phyloP scores from a whole-genome alignment of 2,888 invertebrate species.

The Poecilus cupreus region DNA sequence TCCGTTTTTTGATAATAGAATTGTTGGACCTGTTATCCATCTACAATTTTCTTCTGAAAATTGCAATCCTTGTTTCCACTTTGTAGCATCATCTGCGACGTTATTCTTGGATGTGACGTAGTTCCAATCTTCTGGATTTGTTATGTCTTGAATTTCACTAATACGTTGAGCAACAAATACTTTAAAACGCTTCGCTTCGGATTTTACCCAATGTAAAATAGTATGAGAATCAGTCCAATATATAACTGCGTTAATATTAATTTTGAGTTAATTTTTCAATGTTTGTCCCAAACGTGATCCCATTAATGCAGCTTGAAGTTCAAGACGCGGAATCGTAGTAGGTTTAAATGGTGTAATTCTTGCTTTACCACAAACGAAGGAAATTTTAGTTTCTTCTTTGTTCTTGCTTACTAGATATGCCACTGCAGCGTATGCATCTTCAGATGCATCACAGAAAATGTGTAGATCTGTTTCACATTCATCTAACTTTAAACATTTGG shows the following conservation, averaged over 20 bases:
- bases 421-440: no score
- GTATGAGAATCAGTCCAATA: conserved; percentile 56
- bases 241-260: not conserved
- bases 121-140: no score
- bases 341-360: not conserved
- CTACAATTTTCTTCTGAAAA: not conserved
- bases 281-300: not conserved
- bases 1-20: no score
- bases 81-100: conserved; percentile 42
- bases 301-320: conserved; percentile 5
- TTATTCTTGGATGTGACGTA: no score
- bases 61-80: conserved; percentile 27
- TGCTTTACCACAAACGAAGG: not conserved
- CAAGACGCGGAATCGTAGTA: not conserved
- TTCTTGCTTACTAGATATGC: conserved; percentile 44
- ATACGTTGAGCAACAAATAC: conserved; percentile 54
- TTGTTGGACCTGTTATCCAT: not conserved
- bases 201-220: conserved; percentile 44
- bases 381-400: no score
- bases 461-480: conserved; percentile 55
- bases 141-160: conserved; percentile 50
- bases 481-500: conserved; percentile 35
- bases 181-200: conserved; percentile 47
- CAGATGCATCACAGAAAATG: no score
- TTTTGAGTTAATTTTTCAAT: conserved; percentile 21